These are phyloP conservation scores for Pantelozetes paolii DNA, from an alignment of 2,888 invertebrate genomes.

Conservation along the genomic window DNA sequence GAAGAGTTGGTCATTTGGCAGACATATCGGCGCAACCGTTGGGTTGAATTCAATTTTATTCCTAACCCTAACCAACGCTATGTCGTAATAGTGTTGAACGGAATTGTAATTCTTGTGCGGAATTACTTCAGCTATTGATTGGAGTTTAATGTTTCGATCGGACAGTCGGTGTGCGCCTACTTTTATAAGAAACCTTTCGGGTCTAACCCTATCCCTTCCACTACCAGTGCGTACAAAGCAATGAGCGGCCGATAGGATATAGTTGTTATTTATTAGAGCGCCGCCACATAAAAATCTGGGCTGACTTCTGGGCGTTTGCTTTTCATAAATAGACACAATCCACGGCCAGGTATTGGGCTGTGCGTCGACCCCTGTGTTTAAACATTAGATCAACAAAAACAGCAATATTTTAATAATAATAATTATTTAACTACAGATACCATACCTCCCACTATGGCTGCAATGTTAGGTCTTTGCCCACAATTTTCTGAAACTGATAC, in stretches of 20 bases:
- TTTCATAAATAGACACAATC: slow-evolving; percentile 35
- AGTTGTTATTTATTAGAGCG: slow-evolving; percentile 43
- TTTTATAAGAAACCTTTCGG: slow-evolving; percentile 1
- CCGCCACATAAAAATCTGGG: slow-evolving; percentile 44
- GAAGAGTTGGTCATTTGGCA: slow-evolving; percentile 38
- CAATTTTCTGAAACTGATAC: not conserved
- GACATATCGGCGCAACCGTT: slow-evolving; percentile 44
- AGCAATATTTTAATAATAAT: not conserved
- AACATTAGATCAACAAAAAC: not conserved
- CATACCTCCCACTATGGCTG: slow-evolving; percentile 7
- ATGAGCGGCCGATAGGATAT: slow-evolving; percentile 46
- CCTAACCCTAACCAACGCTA: slow-evolving; percentile 43
- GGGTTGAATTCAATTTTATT: slow-evolving; percentile 42
- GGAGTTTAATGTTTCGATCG: not conserved
- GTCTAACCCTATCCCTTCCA: not conserved
- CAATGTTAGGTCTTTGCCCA: slow-evolving; percentile 12
- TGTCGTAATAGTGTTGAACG: slow-evolving; percentile 41
- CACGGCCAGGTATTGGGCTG: slow-evolving; percentile 37
- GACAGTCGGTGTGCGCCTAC: slow-evolving; percentile 32
- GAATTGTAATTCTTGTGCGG: slow-evolving; percentile 41
- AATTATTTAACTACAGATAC: not conserved
- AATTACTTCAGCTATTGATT: slow-evolving; percentile 30
- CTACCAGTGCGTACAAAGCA: slow-evolving; percentile 37
- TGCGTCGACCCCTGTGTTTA: not conserved
- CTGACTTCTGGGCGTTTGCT: not conserved